Evolutionary conservation across 2,888 invertebrate genomes (phyloP), one percentile per base, ranked within the genome.

Genomic region (Teinopalpus imperialis): DNA sequence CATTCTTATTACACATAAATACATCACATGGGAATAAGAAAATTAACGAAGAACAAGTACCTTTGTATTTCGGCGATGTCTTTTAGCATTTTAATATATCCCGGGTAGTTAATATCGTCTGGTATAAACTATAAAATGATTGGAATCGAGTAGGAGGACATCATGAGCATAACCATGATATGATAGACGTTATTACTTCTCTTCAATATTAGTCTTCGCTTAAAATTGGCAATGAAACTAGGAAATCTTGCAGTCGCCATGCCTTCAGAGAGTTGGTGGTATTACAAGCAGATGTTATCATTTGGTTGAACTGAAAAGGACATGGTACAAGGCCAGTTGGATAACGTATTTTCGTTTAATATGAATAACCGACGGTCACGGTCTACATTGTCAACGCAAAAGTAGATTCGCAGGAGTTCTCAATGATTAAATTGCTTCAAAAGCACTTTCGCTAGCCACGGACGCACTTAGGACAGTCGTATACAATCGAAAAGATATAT

Each of bases 311-410:
- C 83, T 79, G 86, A 87, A 87, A 87, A 86, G 85, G 81, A 75
- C 81, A 63, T 56, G 58, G 69, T 65, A 76, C 85, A 83, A 87
- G 87, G 88, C 83, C 77, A 79, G 67, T 73, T 80, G 81, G 76
- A 86, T 86, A 85, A 85, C 85, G 83, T 83, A 87, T 86, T 87
- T 88, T 86, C 80, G 78, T 83, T 83, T 80, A 79, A 80, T 83
- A 81, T 83, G 82, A 81, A 82, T 83, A 82, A 82, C 80, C 78
- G 74, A 74, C 76, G 74, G 72, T 71, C 76, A 76, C 69, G 74
- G 77, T 64, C 68, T 74, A 75, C 81, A 80, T 81, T 83, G 81
- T 78, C 77, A 73, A 75, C 73, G 63, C 69, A 69, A 68, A 70
- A 65, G 69, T 72, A 65, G 67, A 75, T 64, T 71, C 78, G 76